Evolutionary conservation across 2,797 vertebrate species (phyloP).

Genomic region (Liasis olivaceus): DNA sequence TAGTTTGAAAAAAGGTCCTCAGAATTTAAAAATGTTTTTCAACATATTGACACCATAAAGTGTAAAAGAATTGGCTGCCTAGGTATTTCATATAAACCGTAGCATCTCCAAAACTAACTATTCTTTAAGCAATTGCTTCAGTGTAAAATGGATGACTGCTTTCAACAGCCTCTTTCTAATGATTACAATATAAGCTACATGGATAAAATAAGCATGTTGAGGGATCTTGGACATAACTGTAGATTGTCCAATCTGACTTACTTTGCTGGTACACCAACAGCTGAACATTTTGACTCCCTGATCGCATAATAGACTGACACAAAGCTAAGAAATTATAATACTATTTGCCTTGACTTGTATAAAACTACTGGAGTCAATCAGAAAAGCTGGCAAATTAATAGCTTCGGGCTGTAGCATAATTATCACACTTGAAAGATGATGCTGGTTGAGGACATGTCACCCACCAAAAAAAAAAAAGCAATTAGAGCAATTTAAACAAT

Average conservation of each 20-base stretch:
- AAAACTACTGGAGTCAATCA: constrained; percentile 10
- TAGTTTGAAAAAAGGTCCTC: background rate
- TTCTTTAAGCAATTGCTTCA: background rate
- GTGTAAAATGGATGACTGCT: background rate
- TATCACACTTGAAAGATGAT: background rate
- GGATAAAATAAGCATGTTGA: background rate
- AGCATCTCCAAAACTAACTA: background rate
- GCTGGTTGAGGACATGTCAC: background rate
- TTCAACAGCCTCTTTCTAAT: background rate
- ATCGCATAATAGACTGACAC: background rate
- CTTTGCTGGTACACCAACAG: background rate
- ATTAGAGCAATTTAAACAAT: constrained; percentile 25
- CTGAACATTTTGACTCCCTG: background rate
- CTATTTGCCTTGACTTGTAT: constrained; percentile 11
- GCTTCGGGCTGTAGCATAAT: constrained; percentile 19
- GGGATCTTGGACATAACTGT: background rate
- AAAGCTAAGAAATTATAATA: background rate
- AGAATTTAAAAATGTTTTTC: background rate
- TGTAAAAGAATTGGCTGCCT: background rate
- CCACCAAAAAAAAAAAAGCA: background rate
- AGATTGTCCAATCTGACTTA: background rate
- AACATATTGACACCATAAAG: background rate
- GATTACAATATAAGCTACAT: background rate
- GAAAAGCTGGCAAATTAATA: constrained; percentile 23
- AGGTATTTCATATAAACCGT: background rate